These are phyloP conservation scores for Megastigmus dorsalis DNA, from an alignment of 2,888 invertebrate genomes.

Conservation along the genomic window DNA sequence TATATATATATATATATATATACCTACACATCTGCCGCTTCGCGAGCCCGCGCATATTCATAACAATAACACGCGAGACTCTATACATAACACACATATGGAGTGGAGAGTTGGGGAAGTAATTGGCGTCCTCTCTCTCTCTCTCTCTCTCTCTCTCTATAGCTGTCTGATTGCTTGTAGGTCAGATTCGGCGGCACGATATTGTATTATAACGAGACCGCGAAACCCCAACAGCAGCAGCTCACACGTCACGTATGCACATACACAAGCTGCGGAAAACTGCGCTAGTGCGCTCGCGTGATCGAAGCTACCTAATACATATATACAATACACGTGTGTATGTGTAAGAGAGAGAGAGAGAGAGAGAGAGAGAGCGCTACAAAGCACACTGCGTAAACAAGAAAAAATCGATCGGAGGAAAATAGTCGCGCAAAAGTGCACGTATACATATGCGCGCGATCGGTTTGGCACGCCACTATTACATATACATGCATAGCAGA, in stretches of 20 bases:
- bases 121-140: background rate
- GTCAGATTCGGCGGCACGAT: background rate
- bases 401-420: too few relatives aligned
- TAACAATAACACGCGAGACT: slow-evolving; percentile 9
- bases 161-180: slow-evolving; percentile 10
- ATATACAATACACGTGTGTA: background rate
- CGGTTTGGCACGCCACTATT: too few relatives aligned
- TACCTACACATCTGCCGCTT: too few relatives aligned
- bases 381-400: too few relatives aligned
- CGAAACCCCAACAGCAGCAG: background rate
- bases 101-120: background rate
- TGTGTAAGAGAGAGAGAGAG: background rate
- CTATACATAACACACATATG: background rate
- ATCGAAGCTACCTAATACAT: background rate
- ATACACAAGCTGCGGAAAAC: background rate
- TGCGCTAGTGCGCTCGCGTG: background rate
- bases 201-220: background rate
- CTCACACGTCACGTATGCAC: background rate
- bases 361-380: too few relatives aligned
- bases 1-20: background rate
- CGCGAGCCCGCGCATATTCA: too few relatives aligned
- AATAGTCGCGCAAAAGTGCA: too few relatives aligned
- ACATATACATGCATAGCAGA: too few relatives aligned
- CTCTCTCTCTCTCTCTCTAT: background rate
- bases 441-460: too few relatives aligned